Evolutionary conservation across 2,113 vertebrate species (phyloP).

Genomic region (Pelusios castaneus): DNA sequence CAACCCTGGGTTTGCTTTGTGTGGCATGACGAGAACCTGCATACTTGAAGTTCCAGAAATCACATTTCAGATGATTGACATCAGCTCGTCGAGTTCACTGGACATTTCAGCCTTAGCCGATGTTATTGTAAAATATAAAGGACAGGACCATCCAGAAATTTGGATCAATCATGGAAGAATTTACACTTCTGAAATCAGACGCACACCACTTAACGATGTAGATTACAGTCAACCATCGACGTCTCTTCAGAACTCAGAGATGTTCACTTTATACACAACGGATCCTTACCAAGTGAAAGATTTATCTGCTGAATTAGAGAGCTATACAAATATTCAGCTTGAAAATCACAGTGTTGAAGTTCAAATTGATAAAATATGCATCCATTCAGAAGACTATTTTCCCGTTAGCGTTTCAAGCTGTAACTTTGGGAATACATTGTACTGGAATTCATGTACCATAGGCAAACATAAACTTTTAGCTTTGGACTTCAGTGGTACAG

Average conservation of each 20-base stretch:
- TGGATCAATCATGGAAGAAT: slow-evolving; percentile 79
- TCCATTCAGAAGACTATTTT: slow-evolving; percentile 88
- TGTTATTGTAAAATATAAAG: slow-evolving; percentile 75
- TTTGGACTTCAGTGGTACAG: slow-evolving; percentile 85
- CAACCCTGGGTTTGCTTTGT: slow-evolving; percentile 82
- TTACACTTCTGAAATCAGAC: slow-evolving; percentile 70
- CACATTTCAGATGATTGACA: slow-evolving; percentile 86
- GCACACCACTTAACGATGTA: slow-evolving; percentile 58
- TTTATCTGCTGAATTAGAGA: slow-evolving; percentile 71
- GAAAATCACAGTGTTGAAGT: slow-evolving; percentile 75
- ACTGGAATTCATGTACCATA: slow-evolving; percentile 79
- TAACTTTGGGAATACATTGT: slow-evolving; percentile 79
- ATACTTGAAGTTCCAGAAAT: slow-evolving; percentile 77
- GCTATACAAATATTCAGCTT: not conserved
- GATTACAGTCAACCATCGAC: not conserved
- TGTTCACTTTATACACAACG: slow-evolving; percentile 78
- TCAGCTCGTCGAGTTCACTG: slow-evolving; percentile 78
- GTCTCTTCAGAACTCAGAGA: slow-evolving; percentile 23
- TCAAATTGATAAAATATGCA: slow-evolving; percentile 77
- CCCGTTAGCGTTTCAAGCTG: slow-evolving; percentile 82
- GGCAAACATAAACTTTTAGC: slow-evolving; percentile 79
- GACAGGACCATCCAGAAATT: slow-evolving; percentile 79
- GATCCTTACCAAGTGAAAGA: slow-evolving; percentile 73
- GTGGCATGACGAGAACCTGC: slow-evolving; percentile 86
- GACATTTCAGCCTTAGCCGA: slow-evolving; percentile 79